Percentiles rank a stretch among this genome's conserved stretches.
Evolutionary conservation across 2,888 invertebrate genomes (phyloP).

Genomic region (Drosophila paranaensis): DNA sequence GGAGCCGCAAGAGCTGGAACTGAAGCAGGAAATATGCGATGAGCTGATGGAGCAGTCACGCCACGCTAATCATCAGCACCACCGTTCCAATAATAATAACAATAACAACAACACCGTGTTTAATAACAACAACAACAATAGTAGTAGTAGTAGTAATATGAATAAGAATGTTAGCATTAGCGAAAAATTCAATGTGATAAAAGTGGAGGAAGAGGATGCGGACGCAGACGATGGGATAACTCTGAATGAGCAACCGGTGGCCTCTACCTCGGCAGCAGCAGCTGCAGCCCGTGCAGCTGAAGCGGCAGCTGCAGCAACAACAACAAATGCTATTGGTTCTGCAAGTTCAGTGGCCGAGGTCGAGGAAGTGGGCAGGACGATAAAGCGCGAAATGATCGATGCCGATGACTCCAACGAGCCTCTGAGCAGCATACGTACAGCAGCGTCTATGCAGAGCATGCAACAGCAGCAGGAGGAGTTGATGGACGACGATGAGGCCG

Average conservation of each 20-base stretch:
- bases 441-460: slow-evolving; percentile 42
- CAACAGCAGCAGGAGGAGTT: slow-evolving; percentile 32
- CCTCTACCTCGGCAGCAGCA: slow-evolving; percentile 69
- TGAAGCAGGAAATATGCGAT: slow-evolving; percentile 47
- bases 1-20: slow-evolving; percentile 53
- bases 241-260: slow-evolving; percentile 64
- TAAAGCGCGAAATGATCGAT: slow-evolving; percentile 83
- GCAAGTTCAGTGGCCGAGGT: slow-evolving; percentile 44
- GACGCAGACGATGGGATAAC: slow-evolving; percentile 38
- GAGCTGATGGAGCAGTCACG: slow-evolving; percentile 60
- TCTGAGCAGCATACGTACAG: slow-evolving; percentile 76
- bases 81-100: slow-evolving; percentile 70
- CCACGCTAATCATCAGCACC: slow-evolving; percentile 73
- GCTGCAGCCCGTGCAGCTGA: slow-evolving; percentile 63
- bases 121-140: slow-evolving; percentile 49
- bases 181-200: slow-evolving; percentile 85
- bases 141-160: slow-evolving; percentile 79
- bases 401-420: slow-evolving; percentile 83
- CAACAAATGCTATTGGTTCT: slow-evolving; percentile 15
- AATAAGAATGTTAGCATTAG: slow-evolving; percentile 83
- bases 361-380: slow-evolving; percentile 71
- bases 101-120: slow-evolving; percentile 77
- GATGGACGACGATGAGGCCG: slow-evolving; percentile 78
- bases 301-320: slow-evolving; percentile 60
- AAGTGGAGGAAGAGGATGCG: slow-evolving; percentile 75